Conservation (phyloP, 2,797 vertebrate species). For the Pseudochromis fuscus region DNA sequence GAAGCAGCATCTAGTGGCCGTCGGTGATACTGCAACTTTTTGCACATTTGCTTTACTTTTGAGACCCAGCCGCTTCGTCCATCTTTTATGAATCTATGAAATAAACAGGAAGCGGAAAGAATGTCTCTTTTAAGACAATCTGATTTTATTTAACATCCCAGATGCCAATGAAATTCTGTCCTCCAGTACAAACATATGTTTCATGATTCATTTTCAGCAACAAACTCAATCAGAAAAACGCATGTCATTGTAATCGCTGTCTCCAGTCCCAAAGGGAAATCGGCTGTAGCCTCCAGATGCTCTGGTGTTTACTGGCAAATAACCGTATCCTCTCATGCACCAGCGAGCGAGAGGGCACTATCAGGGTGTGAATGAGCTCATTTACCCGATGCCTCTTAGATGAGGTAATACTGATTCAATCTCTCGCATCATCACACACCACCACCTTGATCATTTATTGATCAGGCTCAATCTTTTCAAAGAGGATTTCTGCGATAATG, state of each 20-base stretch:
- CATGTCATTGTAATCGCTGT: background rate
- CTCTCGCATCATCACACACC: conserved; percentile 10
- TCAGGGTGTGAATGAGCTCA: conserved; percentile 38
- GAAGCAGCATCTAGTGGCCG: too few species aligned
- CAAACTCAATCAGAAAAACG: conserved; percentile 15
- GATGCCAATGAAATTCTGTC: conserved; percentile 8
- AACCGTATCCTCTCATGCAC: conserved; percentile 11
- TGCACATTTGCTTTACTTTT: too few species aligned
- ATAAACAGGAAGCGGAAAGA: too few species aligned
- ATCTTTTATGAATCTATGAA: too few species aligned
- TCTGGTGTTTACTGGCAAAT: conserved; percentile 31
- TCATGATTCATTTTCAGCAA: conserved; percentile 6
- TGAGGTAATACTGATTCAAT: conserved; percentile 31
- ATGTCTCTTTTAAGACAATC: background rate
- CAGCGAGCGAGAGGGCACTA: conserved; percentile 2
- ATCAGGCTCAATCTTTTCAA: conserved; percentile 21
- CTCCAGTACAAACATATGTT: background rate
- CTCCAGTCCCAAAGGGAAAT: conserved; percentile 4
- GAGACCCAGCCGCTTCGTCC: too few species aligned
- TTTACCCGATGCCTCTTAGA: conserved; percentile 29
- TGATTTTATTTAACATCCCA: background rate
- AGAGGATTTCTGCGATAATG: background rate
- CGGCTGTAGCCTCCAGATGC: conserved; percentile 22
- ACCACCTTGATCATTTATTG: conserved; percentile 11
- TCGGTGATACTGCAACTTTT: too few species aligned